Percentiles rank a stretch among this genome's conserved stretches.
Evolutionary conservation across 2,888 invertebrate genomes (phyloP).

Genomic region (Scaptomyza flava): DNA sequence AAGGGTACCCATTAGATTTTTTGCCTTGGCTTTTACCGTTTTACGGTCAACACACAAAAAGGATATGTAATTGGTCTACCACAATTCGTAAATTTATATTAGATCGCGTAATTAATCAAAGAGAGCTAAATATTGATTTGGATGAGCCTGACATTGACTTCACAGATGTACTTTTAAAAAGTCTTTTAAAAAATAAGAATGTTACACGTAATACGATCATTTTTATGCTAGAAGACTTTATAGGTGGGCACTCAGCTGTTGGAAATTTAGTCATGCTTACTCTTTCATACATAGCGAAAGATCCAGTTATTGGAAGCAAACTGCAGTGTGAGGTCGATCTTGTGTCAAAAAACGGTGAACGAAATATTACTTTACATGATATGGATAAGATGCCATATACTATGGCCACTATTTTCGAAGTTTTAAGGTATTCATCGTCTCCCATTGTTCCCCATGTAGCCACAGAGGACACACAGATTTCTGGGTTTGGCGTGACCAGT

Average conservation of each 20-base stretch:
- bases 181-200: conserved; percentile 87
- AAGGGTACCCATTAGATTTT: conserved; percentile 94
- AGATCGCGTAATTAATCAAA: conserved; percentile 87
- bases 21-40: conserved; percentile 92
- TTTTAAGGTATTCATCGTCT: conserved; percentile 91
- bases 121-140: conserved; percentile 84
- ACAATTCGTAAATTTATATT: conserved; percentile 90
- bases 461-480: conserved; percentile 89
- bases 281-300: conserved; percentile 88
- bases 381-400: conserved; percentile 90
- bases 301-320: conserved; percentile 87
- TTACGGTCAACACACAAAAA: conserved; percentile 88
- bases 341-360: conserved; percentile 85
- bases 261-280: conserved; percentile 93
- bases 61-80: conserved; percentile 88
- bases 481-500: conserved; percentile 89
- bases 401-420: conserved; percentile 92
- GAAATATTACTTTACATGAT: conserved; percentile 88
- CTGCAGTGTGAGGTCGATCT: conserved; percentile 89
- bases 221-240: conserved; percentile 93
- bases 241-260: conserved; percentile 95
- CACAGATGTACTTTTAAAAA: conserved; percentile 90
- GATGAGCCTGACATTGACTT: conserved; percentile 90
- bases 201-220: conserved; percentile 92
- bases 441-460: conserved; percentile 96